Evolutionary conservation across 2,113 vertebrate species (phyloP).

Genomic region (Trinectes maculatus): DNA sequence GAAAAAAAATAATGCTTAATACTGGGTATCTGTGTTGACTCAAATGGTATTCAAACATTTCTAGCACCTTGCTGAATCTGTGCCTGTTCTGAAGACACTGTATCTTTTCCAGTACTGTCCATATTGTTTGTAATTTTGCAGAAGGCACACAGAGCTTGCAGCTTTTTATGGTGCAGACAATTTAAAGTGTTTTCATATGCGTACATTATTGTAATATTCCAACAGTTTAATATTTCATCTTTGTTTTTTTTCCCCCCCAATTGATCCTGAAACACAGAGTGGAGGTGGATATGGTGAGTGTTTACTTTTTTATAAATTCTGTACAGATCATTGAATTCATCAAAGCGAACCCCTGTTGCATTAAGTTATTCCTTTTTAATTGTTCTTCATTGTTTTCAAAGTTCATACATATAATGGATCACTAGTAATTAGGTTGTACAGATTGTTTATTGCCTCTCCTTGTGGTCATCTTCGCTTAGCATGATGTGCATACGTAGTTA

Average conservation of each 20-base stretch:
- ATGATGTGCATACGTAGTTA: too few relatives aligned
- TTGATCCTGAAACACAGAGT: slow-evolving; percentile 80
- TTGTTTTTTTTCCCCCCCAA: slow-evolving; percentile 21
- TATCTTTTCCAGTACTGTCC: not conserved
- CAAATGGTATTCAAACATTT: slow-evolving; percentile 21
- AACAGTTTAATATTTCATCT: slow-evolving; percentile 7
- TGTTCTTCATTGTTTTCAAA: not conserved
- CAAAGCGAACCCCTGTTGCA: not conserved
- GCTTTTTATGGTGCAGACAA: not conserved
- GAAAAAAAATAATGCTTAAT: slow-evolving; percentile 19
- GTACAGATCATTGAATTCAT: slow-evolving; percentile 12
- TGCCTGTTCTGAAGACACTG: not conserved
- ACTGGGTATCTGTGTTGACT: slow-evolving; percentile 8
- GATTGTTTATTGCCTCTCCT: too few relatives aligned
- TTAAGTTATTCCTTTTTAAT: not conserved
- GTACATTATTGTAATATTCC: slow-evolving; percentile 19
- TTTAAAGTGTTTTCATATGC: not conserved
- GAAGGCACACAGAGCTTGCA: not conserved
- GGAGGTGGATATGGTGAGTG: slow-evolving; percentile 96
- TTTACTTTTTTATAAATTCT: slow-evolving; percentile 27
- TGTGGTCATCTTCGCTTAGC: too few relatives aligned
- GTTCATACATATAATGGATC: too few relatives aligned
- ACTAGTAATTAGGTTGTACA: too few relatives aligned
- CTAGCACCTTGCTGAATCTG: slow-evolving; percentile 6
- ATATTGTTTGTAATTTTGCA: not conserved